Base-by-base conservation (phyloP, 2,113 vertebrate species). In the Balaeniceps rex region DNA sequence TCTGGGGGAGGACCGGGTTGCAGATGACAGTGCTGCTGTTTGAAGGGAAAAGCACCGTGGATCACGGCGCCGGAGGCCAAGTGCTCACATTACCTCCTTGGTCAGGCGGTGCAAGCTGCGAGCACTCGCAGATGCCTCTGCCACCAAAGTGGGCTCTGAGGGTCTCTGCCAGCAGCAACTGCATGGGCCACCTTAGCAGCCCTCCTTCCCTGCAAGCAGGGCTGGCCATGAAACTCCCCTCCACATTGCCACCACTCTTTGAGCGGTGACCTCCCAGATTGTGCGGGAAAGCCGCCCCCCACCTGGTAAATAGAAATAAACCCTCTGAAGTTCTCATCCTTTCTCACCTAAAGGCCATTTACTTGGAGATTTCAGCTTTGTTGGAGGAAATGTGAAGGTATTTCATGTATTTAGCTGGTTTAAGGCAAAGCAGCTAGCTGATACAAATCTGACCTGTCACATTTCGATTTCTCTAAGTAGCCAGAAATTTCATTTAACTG, bases 21-120 rank as follows among this genome's bases (percentile, higher is more conserved):
- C 49, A 46, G 49, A 36, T 51, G 65, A 42, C 14, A 21, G 51
- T 2, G 4, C 29, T 79, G 69, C n/a, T 82, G 26, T 81, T 64
- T 26, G 58, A 75, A 89, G 68, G 66, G 38, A 86, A 64, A 61
- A 68, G 71, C 21, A 3, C 26, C 1, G 0, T 12, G 57, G 60
- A n/a, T 69, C 42, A 23, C 7, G 4, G 46, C 4, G 10, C 8
- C 2, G 0, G 49, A 23, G 44, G 61, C 42, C 6, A 5, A 60
- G 61, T 7, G n/a, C 63, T 86, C 23, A 4, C 3, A 0, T 54
- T 40, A 15, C 36, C 42, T 70, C 46, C 77, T 66, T 4, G 64
- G 79, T 70, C 49, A 77, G 38, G 10, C 7, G 3, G 31, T 2
- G 3, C 28, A 33, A 58, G 51, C 60, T 31, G 44, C 0, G 0